Evolutionary conservation across 2,888 invertebrate species (phyloP), one percentile per base, ranked within the genome.

Genomic region (Lagria hirta): DNA sequence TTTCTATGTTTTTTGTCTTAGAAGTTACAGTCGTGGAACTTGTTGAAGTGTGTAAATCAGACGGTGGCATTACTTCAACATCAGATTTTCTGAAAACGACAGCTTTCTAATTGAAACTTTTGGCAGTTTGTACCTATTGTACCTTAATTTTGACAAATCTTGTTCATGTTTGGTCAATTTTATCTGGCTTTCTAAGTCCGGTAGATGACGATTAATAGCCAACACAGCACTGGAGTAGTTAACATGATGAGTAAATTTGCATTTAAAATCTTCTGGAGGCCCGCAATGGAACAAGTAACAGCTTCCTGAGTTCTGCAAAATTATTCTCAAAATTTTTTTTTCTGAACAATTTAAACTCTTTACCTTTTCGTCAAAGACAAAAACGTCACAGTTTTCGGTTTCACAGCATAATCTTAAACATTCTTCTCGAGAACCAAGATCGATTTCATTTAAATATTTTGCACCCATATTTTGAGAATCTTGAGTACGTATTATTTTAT

Each of bases 271-370:
- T 66, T 89, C 88, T 0, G 89, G 84, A 3, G 89, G 84, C 1
- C 94, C 93, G 69, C 94, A 94, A 70, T 88, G 85, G 72, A 94
- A 94, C 53, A 94, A 75, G 70, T 93, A 94, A 70, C 93, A 94
- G 66, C 90, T 89, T 47, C 91, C 91, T 2, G 86, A 81, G 55
- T 81, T 85, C 87, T 88, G 70, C 23, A 74, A 72, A 48, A 29
- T 47, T 16, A 16, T 13, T 7, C 16, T 17, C 20, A 18, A 18
- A 18, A 5, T n/a, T n/a, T n/a, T n/a, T n/a, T n/a, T n/a, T n/a
- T n/a, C n/a, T n/a, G n/a, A n/a, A n/a, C n/a, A n/a, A n/a, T n/a
- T n/a, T n/a, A n/a, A n/a, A n/a, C n/a, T n/a, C 58, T 64, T 63
- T 65, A 88, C 90, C 83, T 91, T 93, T 66, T 93, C 89, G 70